These are phyloP conservation scores for Virgularia gustaviana DNA, from an alignment of 92 coral and sea anemone species.

Conservation along the genomic window DNA sequence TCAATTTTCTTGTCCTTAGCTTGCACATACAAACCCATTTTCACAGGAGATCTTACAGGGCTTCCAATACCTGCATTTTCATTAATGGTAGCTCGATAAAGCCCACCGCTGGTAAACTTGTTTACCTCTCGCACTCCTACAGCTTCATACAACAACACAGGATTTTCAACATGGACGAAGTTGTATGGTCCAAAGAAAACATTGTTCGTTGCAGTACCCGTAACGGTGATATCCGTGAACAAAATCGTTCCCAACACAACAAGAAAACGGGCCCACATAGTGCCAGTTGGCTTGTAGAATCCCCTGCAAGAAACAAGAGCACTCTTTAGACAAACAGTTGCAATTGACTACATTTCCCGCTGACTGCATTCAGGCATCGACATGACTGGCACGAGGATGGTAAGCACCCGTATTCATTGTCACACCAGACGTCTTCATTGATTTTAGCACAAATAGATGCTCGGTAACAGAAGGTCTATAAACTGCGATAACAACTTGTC, in stretches of 20 bases:
- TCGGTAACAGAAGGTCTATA: no score
- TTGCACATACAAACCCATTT: conserved; percentile 83
- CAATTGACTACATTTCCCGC: conserved; percentile 19
- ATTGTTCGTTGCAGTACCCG: conserved; percentile 19
- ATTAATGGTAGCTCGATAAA: conserved; percentile 69
- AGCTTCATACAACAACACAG: conserved; percentile 22
- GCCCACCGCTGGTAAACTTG: conserved; percentile 87
- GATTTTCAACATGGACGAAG: conserved; percentile 14
- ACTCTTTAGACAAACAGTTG: neutral
- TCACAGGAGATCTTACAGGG: conserved; percentile 70
- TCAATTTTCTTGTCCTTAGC: conserved; percentile 52
- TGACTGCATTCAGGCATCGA: neutral
- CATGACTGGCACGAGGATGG: neutral
- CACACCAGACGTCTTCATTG: no score
- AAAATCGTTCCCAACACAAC: conserved; percentile 3
- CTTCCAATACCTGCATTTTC: conserved; percentile 67
- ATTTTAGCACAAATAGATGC: no score
- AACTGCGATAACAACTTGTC: neutral
- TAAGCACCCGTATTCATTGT: no score
- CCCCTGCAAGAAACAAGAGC: conserved; percentile 15
- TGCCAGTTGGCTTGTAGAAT: conserved; percentile 5
- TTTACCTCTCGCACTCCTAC: conserved; percentile 26
- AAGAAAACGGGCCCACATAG: conserved; percentile 1
- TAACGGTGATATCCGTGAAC: neutral
- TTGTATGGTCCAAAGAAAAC: conserved; percentile 9